Evolutionary conservation across 1,140 invertebrate genomes (phyloP).

Genomic region (Drosophila eugracilis): DNA sequence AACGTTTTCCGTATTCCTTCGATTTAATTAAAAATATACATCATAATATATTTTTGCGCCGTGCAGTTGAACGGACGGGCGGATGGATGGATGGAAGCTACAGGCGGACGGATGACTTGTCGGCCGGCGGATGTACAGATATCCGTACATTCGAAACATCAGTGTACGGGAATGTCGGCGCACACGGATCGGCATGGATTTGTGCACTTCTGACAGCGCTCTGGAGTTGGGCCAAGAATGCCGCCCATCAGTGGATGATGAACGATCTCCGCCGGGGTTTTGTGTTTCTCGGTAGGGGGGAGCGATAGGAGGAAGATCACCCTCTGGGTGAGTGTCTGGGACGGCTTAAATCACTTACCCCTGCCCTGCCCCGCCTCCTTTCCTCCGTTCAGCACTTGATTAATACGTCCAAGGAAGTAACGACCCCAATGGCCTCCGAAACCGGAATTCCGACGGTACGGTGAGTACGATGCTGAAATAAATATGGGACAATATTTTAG

Average conservation of each 20-base stretch:
- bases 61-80: slow-evolving; percentile 55
- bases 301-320: not conserved
- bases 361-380: too few species aligned
- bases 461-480: too few species aligned
- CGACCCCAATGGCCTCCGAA: slow-evolving; percentile 17
- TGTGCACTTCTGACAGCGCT: slow-evolving; percentile 71
- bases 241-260: slow-evolving; percentile 38
- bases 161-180: slow-evolving; percentile 13
- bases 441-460: too few species aligned
- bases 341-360: slow-evolving; percentile 52
- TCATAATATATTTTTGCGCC: not conserved
- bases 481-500: too few species aligned
- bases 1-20: too few species aligned
- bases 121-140: slow-evolving; percentile 44
- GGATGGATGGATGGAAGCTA: slow-evolving; percentile 2
- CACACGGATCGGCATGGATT: slow-evolving; percentile 51
- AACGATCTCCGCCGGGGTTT: slow-evolving; percentile 31
- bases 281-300: not conserved
- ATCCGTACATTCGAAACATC: slow-evolving; percentile 31
- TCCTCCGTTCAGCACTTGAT: slow-evolving; percentile 2
- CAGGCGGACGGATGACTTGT: slow-evolving; percentile 32
- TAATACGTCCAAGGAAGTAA: slow-evolving; percentile 20
- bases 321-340: not conserved
- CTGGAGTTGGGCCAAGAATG: slow-evolving; percentile 79
- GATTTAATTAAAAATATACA: too few species aligned